Conservation (phyloP, 2,113 vertebrate genomes). For the Oophaga pumilio region DNA sequence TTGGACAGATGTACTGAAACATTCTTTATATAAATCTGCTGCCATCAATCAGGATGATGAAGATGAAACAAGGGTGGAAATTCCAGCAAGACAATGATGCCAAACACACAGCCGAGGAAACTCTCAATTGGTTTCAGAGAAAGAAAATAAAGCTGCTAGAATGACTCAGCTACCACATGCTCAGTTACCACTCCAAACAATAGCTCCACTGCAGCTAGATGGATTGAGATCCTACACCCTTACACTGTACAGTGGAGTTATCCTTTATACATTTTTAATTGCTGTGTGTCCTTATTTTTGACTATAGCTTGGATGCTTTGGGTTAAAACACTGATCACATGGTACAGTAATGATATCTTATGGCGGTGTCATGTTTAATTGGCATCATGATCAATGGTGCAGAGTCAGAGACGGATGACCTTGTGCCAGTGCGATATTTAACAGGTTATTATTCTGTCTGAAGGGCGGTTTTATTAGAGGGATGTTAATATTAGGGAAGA, state of each 20-base stretch:
- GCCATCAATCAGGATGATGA: no score
- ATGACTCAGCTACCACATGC: no score
- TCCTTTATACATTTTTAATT: background rate
- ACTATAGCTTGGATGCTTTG: background rate
- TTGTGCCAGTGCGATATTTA: constrained; percentile 21
- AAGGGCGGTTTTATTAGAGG: constrained; percentile 29
- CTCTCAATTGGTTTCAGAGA: no score
- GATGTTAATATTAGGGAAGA: background rate
- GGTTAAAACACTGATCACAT: constrained; percentile 17
- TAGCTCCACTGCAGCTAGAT: no score
- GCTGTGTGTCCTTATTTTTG: background rate
- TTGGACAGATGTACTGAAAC: no score
- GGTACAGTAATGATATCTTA: background rate
- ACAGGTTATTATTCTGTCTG: constrained; percentile 12
- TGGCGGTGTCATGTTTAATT: constrained; percentile 12
- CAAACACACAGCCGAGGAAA: no score
- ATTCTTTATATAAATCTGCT: no score
- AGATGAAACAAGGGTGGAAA: no score
- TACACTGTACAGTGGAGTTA: no score
- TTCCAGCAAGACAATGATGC: no score
- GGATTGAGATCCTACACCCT: background rate
- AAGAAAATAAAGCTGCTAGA: no score
- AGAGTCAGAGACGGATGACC: background rate
- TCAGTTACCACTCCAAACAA: no score
- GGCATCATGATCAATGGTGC: background rate